Evolutionary conservation across 2,888 invertebrate species (phyloP).

Genomic region (Strigamia maritima): DNA sequence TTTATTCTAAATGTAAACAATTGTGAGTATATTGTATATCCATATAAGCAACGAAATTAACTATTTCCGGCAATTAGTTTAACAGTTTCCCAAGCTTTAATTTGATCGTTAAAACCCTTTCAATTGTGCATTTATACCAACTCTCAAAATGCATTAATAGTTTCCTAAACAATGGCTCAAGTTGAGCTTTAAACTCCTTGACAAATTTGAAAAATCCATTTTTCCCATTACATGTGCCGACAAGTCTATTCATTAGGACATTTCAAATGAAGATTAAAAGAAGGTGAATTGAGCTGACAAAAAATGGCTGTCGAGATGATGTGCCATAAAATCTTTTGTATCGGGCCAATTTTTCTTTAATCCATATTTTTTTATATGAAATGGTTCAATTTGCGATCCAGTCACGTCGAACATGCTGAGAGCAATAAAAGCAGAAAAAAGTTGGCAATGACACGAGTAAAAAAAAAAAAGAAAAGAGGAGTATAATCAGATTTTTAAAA

Average conservation of each 20-base stretch:
- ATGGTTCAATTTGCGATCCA: not conserved
- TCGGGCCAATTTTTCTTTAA: slow-evolving; percentile 10
- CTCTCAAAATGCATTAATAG: no score
- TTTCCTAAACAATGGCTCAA: no score
- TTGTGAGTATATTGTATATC: not conserved
- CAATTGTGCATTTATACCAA: no score
- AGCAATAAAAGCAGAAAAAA: slow-evolving; percentile 10
- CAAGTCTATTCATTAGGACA: not conserved
- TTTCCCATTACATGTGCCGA: not conserved
- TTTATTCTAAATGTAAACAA: no score
- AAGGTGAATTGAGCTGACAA: not conserved
- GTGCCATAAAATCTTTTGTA: not conserved
- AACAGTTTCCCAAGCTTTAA: no score
- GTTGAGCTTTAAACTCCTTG: no score
- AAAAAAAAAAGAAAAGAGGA: not conserved
- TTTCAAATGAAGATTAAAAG: not conserved
- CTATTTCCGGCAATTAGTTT: no score
- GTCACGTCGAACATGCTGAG: slow-evolving; percentile 14
- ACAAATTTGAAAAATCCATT: not conserved
- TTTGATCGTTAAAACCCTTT: no score
- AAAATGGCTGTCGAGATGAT: not conserved
- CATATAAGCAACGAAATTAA: no score
- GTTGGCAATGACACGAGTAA: slow-evolving; percentile 9
- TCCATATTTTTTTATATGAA: not conserved
- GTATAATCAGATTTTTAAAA: slow-evolving; percentile 15